Conservation (phyloP, 2,113 vertebrate species). For the Megaceryle maxima region DNA sequence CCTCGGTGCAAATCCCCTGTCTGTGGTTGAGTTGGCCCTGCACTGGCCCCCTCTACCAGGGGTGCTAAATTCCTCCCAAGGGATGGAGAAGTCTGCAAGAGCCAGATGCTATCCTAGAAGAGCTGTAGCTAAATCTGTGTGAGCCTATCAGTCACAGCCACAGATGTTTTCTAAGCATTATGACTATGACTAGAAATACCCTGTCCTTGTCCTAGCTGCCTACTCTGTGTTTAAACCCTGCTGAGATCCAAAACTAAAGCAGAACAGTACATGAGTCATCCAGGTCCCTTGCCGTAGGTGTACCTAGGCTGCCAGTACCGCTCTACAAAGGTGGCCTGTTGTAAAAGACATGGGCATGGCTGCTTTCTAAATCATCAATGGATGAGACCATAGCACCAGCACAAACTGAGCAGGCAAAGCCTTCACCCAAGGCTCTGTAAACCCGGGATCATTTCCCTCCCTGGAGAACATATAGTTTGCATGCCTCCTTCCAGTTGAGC, state of each 20-base stretch:
- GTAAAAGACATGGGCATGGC: not conserved
- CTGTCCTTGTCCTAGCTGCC: not conserved
- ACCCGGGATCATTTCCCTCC: not conserved
- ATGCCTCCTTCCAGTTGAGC: not conserved
- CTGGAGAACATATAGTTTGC: not conserved
- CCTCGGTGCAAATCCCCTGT: not conserved
- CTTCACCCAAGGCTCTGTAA: not conserved
- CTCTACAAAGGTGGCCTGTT: not conserved
- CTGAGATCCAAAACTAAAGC: not conserved
- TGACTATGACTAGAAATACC: slow-evolving; percentile 22
- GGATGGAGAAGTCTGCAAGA: not conserved
- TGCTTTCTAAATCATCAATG: not conserved
- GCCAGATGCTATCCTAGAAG: not conserved
- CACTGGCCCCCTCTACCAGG: not conserved
- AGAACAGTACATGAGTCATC: not conserved
- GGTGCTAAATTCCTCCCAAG: not conserved
- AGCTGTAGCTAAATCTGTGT: not conserved
- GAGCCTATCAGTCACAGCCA: not conserved
- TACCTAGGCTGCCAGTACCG: not conserved
- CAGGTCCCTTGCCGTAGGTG: not conserved
- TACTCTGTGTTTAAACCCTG: slow-evolving; percentile 3
- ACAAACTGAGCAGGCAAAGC: not conserved
- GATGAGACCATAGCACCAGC: not conserved
- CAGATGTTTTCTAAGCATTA: not conserved
- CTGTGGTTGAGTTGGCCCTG: not conserved